These are phyloP conservation scores for Cotesia congregata DNA, from an alignment of 2,888 invertebrate genomes.

Conservation along the genomic window DNA sequence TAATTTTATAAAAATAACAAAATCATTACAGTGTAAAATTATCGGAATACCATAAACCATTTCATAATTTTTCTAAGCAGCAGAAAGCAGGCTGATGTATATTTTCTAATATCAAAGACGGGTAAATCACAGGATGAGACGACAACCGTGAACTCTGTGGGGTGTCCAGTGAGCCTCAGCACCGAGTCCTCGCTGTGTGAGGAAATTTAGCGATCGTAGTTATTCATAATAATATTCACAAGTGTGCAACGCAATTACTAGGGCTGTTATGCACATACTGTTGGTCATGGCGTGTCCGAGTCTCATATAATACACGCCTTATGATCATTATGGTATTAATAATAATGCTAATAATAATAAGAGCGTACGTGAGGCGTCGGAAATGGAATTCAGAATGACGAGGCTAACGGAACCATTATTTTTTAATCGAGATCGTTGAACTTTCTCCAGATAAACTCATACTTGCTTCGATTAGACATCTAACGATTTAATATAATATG, in stretches of 20 bases:
- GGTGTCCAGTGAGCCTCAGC: slow-evolving; percentile 39
- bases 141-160: slow-evolving; percentile 45
- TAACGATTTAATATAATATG: too few relatives aligned
- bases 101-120: slow-evolving; percentile 45
- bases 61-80: slow-evolving; percentile 16
- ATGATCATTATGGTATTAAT: slow-evolving; percentile 50
- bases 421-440: slow-evolving; percentile 6
- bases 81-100: slow-evolving; percentile 30
- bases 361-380: slow-evolving; percentile 48
- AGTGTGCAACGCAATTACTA: slow-evolving; percentile 38
- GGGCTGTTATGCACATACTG: slow-evolving; percentile 20
- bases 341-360: slow-evolving; percentile 52
- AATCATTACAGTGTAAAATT: not conserved
- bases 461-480: too few relatives aligned
- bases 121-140: slow-evolving; percentile 46
- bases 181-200: slow-evolving; percentile 14
- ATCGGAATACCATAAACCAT: slow-evolving; percentile 10
- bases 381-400: slow-evolving; percentile 32
- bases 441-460: slow-evolving; percentile 33
- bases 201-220: slow-evolving; percentile 32
- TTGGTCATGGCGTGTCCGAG: slow-evolving; percentile 43
- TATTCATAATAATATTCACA: slow-evolving; percentile 20
- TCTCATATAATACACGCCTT: slow-evolving; percentile 46
- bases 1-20: not conserved
- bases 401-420: slow-evolving; percentile 42